Evolutionary conservation across 2,797 vertebrate species (phyloP).

Genomic region (Etheostoma perlongum): DNA sequence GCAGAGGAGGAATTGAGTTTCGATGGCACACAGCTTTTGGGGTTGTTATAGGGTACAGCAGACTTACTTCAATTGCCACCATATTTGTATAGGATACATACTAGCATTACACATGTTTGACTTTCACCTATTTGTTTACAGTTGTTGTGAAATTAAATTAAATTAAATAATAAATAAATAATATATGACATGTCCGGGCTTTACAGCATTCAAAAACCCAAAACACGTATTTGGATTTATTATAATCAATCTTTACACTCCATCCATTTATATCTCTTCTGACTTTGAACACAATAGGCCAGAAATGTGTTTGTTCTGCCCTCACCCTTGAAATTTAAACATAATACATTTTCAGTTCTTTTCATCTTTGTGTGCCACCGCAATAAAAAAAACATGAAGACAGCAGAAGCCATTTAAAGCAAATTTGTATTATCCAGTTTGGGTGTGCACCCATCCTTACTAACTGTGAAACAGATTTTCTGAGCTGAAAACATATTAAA

Average conservation of each 20-base stretch:
- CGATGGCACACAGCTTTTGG: conserved; percentile 19
- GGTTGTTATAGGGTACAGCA: conserved; percentile 1
- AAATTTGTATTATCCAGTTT: conserved; percentile 57
- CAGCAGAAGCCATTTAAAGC: conserved; percentile 45
- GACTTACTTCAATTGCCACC: conserved; percentile 3
- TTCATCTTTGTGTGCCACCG: conserved; percentile 27
- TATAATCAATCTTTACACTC: conserved; percentile 8
- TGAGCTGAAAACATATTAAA: conserved; percentile 59
- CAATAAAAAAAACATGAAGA: conserved; percentile 30
- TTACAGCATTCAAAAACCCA: neutral
- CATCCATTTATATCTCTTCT: conserved; percentile 14
- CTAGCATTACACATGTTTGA: neutral
- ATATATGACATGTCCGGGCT: neutral
- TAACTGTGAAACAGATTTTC: conserved; percentile 60
- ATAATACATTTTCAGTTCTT: conserved; percentile 18
- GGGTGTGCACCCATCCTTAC: conserved; percentile 42
- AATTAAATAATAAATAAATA: no score
- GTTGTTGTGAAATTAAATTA: neutral
- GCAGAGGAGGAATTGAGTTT: conserved; percentile 41
- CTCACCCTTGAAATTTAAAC: conserved; percentile 31
- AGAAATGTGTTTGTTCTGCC: conserved; percentile 27
- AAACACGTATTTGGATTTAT: neutral
- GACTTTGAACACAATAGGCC: conserved; percentile 3
- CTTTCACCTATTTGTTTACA: neutral
- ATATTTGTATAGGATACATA: conserved; percentile 12